These are phyloP conservation scores for Diadegma fenestrale DNA, from an alignment of 2,888 invertebrate species.

Conservation along the genomic window DNA sequence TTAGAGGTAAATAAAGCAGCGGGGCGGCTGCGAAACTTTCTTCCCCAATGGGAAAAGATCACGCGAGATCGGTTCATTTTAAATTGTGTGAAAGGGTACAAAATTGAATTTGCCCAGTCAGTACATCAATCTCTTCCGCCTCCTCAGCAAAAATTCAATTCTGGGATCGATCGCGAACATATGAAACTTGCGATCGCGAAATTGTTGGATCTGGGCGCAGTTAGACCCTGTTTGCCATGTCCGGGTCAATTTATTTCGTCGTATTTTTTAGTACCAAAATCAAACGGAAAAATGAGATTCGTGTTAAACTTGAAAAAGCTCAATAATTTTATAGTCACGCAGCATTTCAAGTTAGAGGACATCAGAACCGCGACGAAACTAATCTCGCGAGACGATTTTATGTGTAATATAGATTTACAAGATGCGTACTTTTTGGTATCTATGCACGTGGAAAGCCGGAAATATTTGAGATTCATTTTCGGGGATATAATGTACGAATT, in stretches of 20 bases:
- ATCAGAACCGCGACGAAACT: slow-evolving; percentile 47
- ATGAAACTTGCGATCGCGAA: slow-evolving; percentile 25
- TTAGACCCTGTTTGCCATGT: slow-evolving; percentile 30
- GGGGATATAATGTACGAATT: slow-evolving; percentile 53
- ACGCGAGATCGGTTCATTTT: slow-evolving; percentile 58
- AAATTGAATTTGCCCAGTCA: slow-evolving; percentile 59
- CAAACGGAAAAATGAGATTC: slow-evolving; percentile 59
- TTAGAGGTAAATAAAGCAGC: slow-evolving; percentile 68
- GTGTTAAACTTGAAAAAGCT: slow-evolving; percentile 68
- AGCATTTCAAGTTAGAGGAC: slow-evolving; percentile 70
- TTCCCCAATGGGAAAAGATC: slow-evolving; percentile 33
- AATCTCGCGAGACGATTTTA: slow-evolving; percentile 45
- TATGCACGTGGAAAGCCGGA: slow-evolving; percentile 46
- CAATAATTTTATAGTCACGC: slow-evolving; percentile 60
- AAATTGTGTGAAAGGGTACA: slow-evolving; percentile 66
- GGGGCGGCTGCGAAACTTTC: slow-evolving; percentile 41
- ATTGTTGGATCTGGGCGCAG: slow-evolving; percentile 40
- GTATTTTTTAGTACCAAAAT: slow-evolving; percentile 60
- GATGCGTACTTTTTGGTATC: slow-evolving; percentile 63
- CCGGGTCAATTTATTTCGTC: slow-evolving; percentile 57
- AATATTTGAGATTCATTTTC: slow-evolving; percentile 61
- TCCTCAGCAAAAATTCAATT: slow-evolving; percentile 31
- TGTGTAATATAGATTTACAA: slow-evolving; percentile 58
- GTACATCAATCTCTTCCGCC: slow-evolving; percentile 46
- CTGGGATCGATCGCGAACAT: slow-evolving; percentile 25